phyloP scores from a whole-genome alignment of 2,113 vertebrate species.

The Aptenodytes patagonicus region DNA sequence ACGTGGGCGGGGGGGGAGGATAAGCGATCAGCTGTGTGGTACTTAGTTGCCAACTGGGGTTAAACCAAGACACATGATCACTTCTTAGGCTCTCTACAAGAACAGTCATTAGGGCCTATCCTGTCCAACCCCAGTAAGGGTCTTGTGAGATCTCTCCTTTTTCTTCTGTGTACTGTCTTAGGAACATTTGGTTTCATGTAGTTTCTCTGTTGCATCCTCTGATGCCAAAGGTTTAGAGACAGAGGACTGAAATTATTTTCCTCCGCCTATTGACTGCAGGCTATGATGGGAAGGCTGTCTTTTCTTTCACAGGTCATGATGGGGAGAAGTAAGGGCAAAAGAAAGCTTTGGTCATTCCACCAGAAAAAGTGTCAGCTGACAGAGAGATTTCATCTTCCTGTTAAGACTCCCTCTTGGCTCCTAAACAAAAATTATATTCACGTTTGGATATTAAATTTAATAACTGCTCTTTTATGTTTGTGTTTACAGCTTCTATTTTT shows the following conservation, averaged over 20 bases:
- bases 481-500: not conserved
- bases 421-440: not conserved
- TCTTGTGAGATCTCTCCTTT: not conserved
- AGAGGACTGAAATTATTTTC: not conserved
- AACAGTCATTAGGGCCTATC: not conserved
- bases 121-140: not conserved
- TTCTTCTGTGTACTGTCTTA: not conserved
- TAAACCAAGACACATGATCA: too few species aligned
- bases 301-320: not conserved
- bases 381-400: not conserved
- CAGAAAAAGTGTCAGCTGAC: not conserved
- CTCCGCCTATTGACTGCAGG: not conserved
- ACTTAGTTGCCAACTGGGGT: too few species aligned
- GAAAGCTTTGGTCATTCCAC: not conserved
- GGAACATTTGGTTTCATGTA: not conserved
- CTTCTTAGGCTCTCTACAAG: not conserved
- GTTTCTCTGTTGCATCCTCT: not conserved
- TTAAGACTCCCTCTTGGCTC: not conserved
- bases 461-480: not conserved
- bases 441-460: not conserved
- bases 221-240: not conserved
- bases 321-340: not conserved
- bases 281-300: not conserved
- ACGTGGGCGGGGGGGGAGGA: too few species aligned
- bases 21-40: too few species aligned